Percentiles rank a stretch among this genome's conserved stretches.
Conservation (phyloP, 2,888 invertebrate species). For the Diaphora mendica region DNA sequence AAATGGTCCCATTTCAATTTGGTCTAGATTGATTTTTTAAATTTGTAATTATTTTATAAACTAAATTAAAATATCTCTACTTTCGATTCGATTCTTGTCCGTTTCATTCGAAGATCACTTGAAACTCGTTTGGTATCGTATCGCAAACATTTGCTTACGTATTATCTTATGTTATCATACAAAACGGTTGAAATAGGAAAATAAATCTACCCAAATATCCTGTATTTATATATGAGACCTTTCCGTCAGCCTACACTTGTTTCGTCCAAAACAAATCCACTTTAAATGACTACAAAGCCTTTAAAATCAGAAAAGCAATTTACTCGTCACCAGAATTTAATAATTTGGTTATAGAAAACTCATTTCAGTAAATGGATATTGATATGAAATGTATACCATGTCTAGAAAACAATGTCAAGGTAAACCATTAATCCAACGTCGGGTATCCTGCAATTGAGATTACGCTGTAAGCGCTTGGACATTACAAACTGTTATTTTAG, state of each 20-base stretch:
- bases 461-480: constrained; percentile 14
- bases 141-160: not conserved
- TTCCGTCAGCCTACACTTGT: not conserved
- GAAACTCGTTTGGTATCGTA: too few relatives aligned
- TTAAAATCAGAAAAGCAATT: constrained; percentile 5
- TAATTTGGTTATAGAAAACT: constrained; percentile 11
- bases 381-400: constrained; percentile 9
- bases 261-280: constrained; percentile 8
- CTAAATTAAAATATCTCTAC: too few relatives aligned
- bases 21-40: too few relatives aligned
- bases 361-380: constrained; percentile 8
- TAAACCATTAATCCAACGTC: constrained; percentile 13
- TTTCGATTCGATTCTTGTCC: too few relatives aligned
- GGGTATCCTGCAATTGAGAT: constrained; percentile 7
- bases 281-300: constrained; percentile 4
- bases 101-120: too few relatives aligned
- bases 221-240: not conserved
- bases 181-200: not conserved
- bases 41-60: too few relatives aligned
- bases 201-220: not conserved
- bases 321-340: constrained; percentile 4
- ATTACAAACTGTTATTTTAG: not conserved
- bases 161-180: not conserved
- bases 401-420: constrained; percentile 1
- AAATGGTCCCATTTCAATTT: too few relatives aligned